Evolutionary conservation across 37 sponge, comb jelly and placozoan genomes (phyloP), one percentile per base, ranked within the genome.

Genomic region (Oscarella lobularis): DNA sequence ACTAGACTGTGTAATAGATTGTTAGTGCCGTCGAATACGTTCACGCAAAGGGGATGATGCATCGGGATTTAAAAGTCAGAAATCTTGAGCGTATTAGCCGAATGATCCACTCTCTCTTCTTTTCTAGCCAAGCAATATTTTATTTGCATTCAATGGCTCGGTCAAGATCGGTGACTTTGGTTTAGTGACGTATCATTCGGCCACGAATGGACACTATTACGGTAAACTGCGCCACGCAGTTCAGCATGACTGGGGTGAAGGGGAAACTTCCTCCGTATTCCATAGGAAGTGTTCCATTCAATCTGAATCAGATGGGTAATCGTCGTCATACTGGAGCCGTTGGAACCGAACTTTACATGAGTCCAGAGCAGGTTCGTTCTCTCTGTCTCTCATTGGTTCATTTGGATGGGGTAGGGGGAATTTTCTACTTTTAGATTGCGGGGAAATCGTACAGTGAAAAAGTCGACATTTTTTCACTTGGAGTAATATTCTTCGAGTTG

Each of bases 161-260:
- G 81, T 94, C 37, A 94, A 94, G 76, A 83, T 94, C 41, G 91
- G 91, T 36, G 95, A 94, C 68, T 94, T 94, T 84, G 95, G 95
- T 31, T 73, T 94, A n/a, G 95, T 86, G 31, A 90, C 88, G 60
- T 48, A 9, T 27, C 60, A 27, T 20, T 27, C 60, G 60, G 20
- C 9, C 14, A 48, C 60, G 9, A 9, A 9, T 27, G 9, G 14
- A 48, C 20, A 20, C 20, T 27, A 48, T 48, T 27, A 9, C 9
- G 20, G 60, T 48, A 48, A 48, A 20, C 9, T 20, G 60, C 20
- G n/a, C n/a, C n/a, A n/a, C n/a, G n/a, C n/a, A n/a, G n/a, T n/a
- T n/a, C n/a, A n/a, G n/a, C n/a, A n/a, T n/a, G n/a, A 48, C 60
- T 27, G 60, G 14, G 60, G 20, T 20, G 20, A 48, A 48, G 20